Percentiles rank a stretch among this genome's conserved stretches.
phyloP scores from a whole-genome alignment of 2,113 vertebrate species.

The Scomber japonicus region DNA sequence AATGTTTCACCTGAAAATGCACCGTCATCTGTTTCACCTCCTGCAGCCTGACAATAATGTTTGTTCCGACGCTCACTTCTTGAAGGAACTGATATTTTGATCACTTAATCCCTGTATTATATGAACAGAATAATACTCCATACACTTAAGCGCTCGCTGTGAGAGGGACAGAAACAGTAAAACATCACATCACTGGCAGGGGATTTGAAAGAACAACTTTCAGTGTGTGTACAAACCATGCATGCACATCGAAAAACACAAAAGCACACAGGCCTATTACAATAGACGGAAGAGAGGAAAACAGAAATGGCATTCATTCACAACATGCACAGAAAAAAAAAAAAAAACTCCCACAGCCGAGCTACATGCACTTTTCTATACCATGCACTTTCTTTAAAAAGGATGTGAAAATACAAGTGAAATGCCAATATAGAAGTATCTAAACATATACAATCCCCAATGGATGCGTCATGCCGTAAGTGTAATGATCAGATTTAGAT shows the following conservation, averaged over 20 bases:
- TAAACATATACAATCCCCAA: slow-evolving; percentile 24
- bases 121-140: slow-evolving; percentile 38
- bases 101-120: slow-evolving; percentile 41
- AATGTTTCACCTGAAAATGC: slow-evolving; percentile 25
- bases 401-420: slow-evolving; percentile 8
- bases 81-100: slow-evolving; percentile 19
- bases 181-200: slow-evolving; percentile 40
- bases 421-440: slow-evolving; percentile 16
- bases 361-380: slow-evolving; percentile 30
- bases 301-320: slow-evolving; percentile 35
- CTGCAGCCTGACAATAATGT: slow-evolving; percentile 20
- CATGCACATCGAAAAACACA: slow-evolving; percentile 20
- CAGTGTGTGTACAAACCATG: slow-evolving; percentile 25
- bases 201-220: slow-evolving; percentile 42
- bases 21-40: slow-evolving; percentile 19
- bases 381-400: slow-evolving; percentile 25
- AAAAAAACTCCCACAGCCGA: not conserved
- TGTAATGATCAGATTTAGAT: slow-evolving; percentile 16
- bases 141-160: slow-evolving; percentile 36
- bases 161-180: slow-evolving; percentile 41
- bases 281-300: slow-evolving; percentile 31
- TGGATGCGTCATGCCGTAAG: slow-evolving; percentile 24
- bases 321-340: slow-evolving; percentile 27
- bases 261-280: slow-evolving; percentile 20
- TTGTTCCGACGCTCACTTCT: slow-evolving; percentile 25